Percentiles rank a stretch among this genome's conserved stretches.
phyloP scores from a whole-genome alignment of 1,140 invertebrate genomes.

The Tetramorium parvispinum region DNA sequence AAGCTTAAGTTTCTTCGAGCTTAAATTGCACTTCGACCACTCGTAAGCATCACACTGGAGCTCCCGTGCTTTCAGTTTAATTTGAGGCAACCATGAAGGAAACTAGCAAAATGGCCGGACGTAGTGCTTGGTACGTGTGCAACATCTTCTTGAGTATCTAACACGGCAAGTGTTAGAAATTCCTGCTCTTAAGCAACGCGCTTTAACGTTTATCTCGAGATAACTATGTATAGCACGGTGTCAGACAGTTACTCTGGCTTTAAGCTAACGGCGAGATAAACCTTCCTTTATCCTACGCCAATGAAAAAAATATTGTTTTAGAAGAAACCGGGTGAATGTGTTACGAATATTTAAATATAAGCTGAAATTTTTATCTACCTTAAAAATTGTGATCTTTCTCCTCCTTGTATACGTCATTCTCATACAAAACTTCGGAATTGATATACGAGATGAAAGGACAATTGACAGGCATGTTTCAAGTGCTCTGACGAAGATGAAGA shows the following conservation, averaged over 20 bases:
- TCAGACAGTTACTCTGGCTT: constrained; percentile 16
- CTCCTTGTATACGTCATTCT: neutral
- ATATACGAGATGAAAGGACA: neutral
- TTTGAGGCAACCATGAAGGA: constrained; percentile 46
- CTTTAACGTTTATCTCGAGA: constrained; percentile 42
- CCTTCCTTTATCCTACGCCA: constrained; percentile 5
- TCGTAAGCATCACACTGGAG: constrained; percentile 52
- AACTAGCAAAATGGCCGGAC: constrained; percentile 52
- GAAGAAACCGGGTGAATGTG: neutral
- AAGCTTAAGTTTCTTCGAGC: constrained; percentile 55
- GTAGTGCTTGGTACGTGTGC: constrained; percentile 40
- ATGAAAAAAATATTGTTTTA: neutral
- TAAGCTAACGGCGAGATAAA: constrained; percentile 26
- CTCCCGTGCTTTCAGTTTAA: constrained; percentile 56
- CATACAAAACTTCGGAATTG: neutral
- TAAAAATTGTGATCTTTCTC: neutral
- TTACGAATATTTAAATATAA: neutral
- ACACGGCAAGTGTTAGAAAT: constrained; percentile 47
- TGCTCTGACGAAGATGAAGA: neutral
- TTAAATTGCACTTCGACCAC: constrained; percentile 62
- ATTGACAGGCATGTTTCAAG: neutral
- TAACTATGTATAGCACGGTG: constrained; percentile 23
- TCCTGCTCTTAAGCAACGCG: constrained; percentile 25
- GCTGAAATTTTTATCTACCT: neutral
- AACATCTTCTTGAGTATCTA: constrained; percentile 49